Base-by-base conservation (phyloP, 1,140 invertebrate genomes). In the Trichonephila clavata region DNA sequence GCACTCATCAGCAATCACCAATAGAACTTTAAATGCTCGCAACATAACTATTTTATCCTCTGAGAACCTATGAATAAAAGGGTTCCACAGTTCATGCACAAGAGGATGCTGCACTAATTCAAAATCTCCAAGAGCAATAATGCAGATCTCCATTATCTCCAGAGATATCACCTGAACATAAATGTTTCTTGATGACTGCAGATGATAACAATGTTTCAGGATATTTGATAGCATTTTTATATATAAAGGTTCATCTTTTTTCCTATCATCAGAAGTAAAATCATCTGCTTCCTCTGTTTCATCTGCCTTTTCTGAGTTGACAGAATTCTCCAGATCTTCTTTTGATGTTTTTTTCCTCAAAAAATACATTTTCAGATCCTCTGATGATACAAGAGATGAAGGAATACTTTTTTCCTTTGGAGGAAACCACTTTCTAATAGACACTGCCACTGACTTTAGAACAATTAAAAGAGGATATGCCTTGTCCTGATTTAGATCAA, bases 21-120 rank as follows among this genome's bases (percentile, higher is more conserved):
- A 57, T 14, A 93, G 21, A 27, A 90, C 87, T 57, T 59, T 83
- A 32, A 93, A 93, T 27, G 92, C 92, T 59, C 83, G 77, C 57
- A 89, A 14, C 20, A 59, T 21, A 18, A 93, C 91, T 24, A 68
- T 39, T 27, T 39, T 39, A 21, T 93, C 86, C 32, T 93, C 92
- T 14, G 68, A 43, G 59, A 93, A 93, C 57, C 92, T 61, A 7
- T n/a, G n/a, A 18, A 84, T 60, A 83, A 93, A 90, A 32, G 71
- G n/a, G n/a, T 63, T 63, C 92, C 92, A 93, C 13, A 93, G 57
- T 24, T 93, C 60, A 84, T 93, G 92, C 14, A 93, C 68, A 77
- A 89, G 57, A 1, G 92, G 86, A 14, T 83, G 87, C 21, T 61
- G 32, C 20, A 84, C 27, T 2, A n/a, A 14, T 84, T 89, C 80